phyloP scores from a whole-genome alignment of 2,797 vertebrate species.

The Gallinago nigripennis region DNA sequence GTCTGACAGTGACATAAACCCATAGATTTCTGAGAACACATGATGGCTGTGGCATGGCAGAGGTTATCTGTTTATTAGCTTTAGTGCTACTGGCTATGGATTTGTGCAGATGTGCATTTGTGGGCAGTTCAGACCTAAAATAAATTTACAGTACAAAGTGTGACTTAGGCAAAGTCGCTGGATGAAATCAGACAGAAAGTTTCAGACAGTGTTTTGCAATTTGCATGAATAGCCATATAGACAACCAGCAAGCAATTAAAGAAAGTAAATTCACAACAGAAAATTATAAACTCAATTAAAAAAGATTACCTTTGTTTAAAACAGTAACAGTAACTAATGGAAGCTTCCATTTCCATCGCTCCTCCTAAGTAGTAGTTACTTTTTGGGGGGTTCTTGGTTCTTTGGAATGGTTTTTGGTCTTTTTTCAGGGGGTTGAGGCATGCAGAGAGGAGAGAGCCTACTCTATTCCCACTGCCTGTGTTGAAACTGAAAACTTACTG shows the following conservation, averaged over 20 bases:
- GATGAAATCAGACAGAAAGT: background rate
- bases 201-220: background rate
- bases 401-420: background rate
- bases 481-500: background rate
- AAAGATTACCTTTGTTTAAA: background rate
- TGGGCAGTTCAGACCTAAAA: background rate
- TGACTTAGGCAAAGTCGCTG: background rate
- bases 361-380: background rate
- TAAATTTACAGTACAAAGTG: background rate
- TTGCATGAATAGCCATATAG: background rate
- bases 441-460: background rate
- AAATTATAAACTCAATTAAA: background rate
- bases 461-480: background rate
- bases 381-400: background rate
- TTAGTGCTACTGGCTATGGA: background rate
- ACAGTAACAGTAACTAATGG: background rate
- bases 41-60: background rate
- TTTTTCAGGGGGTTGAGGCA: accelerated
- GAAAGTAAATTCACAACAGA: background rate
- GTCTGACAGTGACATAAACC: background rate
- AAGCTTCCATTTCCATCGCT: background rate
- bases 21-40: background rate
- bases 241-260: background rate
- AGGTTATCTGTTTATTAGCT: background rate
- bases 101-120: background rate